Evolutionary conservation across 1,140 invertebrate species (phyloP).

Genomic region (Drosophila ambigua): DNA sequence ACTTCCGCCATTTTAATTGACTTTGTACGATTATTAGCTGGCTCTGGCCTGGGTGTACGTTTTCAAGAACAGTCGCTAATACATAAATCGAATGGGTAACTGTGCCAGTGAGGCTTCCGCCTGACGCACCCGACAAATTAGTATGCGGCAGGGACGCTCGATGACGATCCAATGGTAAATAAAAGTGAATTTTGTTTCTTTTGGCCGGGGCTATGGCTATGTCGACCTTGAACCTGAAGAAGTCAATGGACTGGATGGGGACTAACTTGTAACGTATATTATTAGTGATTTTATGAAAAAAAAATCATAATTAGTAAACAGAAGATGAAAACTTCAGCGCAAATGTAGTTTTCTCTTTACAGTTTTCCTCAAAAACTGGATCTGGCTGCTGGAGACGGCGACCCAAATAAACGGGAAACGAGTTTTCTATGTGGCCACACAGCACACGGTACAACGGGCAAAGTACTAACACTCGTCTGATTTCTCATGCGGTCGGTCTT

Average conservation of each 20-base stretch:
- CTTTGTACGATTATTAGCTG: background rate
- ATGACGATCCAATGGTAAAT: constrained; percentile 55
- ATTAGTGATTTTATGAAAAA: background rate
- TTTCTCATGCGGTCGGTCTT: constrained; percentile 22
- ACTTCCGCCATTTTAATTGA: constrained; percentile 76
- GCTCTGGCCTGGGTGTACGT: constrained; percentile 52
- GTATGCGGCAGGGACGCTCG: constrained; percentile 61
- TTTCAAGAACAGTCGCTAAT: constrained; percentile 61
- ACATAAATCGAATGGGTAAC: constrained; percentile 25
- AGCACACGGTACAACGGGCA: constrained; percentile 50
- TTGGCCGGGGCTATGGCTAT: constrained; percentile 40
- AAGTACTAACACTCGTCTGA: constrained; percentile 47
- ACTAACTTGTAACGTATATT: constrained; percentile 8
- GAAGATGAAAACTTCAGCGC: background rate
- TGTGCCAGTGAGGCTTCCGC: constrained; percentile 64
- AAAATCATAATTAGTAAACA: background rate
- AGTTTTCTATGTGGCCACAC: constrained; percentile 47
- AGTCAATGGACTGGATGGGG: constrained; percentile 62
- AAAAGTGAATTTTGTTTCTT: constrained; percentile 65
- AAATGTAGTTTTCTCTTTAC: constrained; percentile 51
- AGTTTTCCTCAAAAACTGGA: constrained; percentile 24
- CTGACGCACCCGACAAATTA: constrained; percentile 52
- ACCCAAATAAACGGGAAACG: constrained; percentile 64
- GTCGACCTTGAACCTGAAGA: constrained; percentile 74
- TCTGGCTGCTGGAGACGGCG: constrained; percentile 46